phyloP scores from a whole-genome alignment of 2,113 vertebrate genomes.

The Lepus europaeus region DNA sequence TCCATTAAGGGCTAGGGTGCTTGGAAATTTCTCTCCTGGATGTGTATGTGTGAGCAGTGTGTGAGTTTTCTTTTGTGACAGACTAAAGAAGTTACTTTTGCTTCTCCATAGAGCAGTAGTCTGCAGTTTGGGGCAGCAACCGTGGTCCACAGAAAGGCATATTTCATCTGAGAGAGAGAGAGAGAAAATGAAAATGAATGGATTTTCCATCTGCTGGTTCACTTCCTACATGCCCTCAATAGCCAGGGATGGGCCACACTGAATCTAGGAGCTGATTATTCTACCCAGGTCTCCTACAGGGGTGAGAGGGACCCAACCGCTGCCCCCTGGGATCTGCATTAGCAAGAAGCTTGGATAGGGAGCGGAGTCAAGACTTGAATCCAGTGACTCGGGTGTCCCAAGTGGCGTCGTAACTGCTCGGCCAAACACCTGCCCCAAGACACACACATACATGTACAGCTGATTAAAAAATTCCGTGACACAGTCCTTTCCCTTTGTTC shows the following conservation, averaged over 20 bases:
- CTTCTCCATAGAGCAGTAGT: background rate
- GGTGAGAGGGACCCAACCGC: no score
- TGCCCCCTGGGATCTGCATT: no score
- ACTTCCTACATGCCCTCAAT: no score
- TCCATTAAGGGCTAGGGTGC: constrained; percentile 55
- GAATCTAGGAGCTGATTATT: no score
- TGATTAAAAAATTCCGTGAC: background rate
- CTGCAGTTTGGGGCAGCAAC: background rate
- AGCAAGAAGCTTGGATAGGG: no score
- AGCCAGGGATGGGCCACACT: no score
- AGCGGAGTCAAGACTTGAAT: no score
- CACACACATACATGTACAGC: background rate
- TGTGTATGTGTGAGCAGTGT: background rate
- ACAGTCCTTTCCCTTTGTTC: background rate
- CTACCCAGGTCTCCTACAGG: no score
- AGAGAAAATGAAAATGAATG: no score
- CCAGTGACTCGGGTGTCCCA: no score
- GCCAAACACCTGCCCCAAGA: background rate
- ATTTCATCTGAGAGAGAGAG: background rate
- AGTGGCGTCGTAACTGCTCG: no score
- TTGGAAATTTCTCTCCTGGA: constrained; percentile 58
- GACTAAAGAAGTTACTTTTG: background rate
- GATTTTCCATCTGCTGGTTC: no score
- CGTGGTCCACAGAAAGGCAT: background rate
- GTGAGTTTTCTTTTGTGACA: constrained; percentile 61